phyloP scores from a whole-genome alignment of 2,888 invertebrate species.

The Hypomecis punctinalis region DNA sequence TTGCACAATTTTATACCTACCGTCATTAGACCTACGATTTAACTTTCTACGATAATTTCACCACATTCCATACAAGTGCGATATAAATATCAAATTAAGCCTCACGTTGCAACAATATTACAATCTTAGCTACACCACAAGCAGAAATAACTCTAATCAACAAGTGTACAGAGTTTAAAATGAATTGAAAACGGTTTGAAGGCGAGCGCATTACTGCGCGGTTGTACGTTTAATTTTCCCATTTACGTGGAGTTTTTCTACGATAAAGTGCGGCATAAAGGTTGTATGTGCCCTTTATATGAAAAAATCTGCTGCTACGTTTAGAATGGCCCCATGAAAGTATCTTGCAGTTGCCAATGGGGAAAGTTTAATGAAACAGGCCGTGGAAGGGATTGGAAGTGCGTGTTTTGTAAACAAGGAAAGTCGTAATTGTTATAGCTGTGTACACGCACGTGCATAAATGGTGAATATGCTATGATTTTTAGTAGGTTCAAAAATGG shows the following conservation, averaged over 20 bases:
- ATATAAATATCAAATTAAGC: conserved; percentile 31
- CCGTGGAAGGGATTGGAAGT: conserved; percentile 37
- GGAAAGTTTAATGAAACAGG: conserved; percentile 58
- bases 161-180: conserved; percentile 24
- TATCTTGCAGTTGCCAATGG: conserved; percentile 48
- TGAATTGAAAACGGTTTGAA: conserved; percentile 43
- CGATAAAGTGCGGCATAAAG: conserved; percentile 56
- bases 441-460: conserved; percentile 8
- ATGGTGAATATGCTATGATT: not conserved
- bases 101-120: conserved; percentile 35
- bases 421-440: conserved; percentile 34
- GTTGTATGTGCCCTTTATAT: conserved; percentile 58
- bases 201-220: conserved; percentile 44
- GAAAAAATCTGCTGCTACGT: conserved; percentile 65
- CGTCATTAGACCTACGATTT: conserved; percentile 22
- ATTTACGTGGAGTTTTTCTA: conserved; percentile 57
- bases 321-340: conserved; percentile 61
- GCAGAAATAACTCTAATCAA: conserved; percentile 15
- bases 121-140: conserved; percentile 5
- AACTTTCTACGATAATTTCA: conserved; percentile 19
- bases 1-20: conserved; percentile 8
- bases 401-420: conserved; percentile 36
- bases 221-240: conserved; percentile 60
- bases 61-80: conserved; percentile 26
- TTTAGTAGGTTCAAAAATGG: not conserved